Percentiles rank a stretch among this genome's conserved stretches.
Evolutionary conservation across 2,888 invertebrate species (phyloP).

Genomic region (Phengaris alcon): DNA sequence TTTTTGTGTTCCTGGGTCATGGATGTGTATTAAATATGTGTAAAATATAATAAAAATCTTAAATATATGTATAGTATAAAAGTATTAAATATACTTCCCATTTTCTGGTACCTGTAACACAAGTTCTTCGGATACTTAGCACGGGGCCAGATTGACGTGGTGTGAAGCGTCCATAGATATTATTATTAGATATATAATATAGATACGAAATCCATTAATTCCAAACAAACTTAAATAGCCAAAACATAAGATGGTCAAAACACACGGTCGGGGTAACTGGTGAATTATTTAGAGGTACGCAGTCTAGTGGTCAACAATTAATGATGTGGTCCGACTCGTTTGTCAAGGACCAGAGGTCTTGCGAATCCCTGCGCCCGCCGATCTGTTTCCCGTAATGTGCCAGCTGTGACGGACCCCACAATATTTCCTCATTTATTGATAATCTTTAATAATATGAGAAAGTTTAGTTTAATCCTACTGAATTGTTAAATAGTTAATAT

Average conservation of each 20-base stretch:
- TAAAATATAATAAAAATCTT: no score
- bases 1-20: no score
- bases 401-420: slow-evolving; percentile 43
- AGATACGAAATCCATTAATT: not conserved
- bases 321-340: slow-evolving; percentile 73
- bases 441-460: slow-evolving; percentile 32
- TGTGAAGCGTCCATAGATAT: no score
- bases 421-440: slow-evolving; percentile 41
- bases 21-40: no score
- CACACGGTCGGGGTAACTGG: slow-evolving; percentile 53
- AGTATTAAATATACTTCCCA: no score
- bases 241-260: slow-evolving; percentile 11
- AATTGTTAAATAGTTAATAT: no score
- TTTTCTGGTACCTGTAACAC: no score
- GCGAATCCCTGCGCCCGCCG: slow-evolving; percentile 51
- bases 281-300: slow-evolving; percentile 73
- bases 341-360: slow-evolving; percentile 63
- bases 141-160: no score
- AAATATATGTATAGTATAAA: no score
- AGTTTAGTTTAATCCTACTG: not conserved
- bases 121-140: no score
- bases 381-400: slow-evolving; percentile 60
- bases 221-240: not conserved
- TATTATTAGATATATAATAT: not conserved
- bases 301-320: slow-evolving; percentile 70